Evolutionary conservation across 2,797 vertebrate genomes (phyloP).

Genomic region (Antennarius maculatus): DNA sequence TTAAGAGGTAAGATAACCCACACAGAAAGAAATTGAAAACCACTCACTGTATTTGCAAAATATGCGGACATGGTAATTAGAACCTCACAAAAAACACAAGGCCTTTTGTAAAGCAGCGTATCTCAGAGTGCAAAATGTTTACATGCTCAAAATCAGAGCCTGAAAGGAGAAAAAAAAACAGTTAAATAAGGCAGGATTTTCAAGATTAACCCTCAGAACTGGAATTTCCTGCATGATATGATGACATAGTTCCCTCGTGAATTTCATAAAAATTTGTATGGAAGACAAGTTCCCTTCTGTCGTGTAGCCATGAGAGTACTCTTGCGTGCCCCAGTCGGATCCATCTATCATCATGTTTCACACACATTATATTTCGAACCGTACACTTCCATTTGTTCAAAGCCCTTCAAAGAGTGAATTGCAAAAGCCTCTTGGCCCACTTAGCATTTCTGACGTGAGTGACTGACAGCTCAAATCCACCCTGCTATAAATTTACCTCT

Average conservation of each 20-base stretch:
- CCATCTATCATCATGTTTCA: slow-evolving; percentile 53
- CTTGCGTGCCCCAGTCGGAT: slow-evolving; percentile 1
- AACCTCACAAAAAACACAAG: slow-evolving; percentile 18
- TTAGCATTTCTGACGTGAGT: too few relatives aligned
- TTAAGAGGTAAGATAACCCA: slow-evolving; percentile 82
- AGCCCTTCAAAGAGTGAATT: neutral
- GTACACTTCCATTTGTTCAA: slow-evolving; percentile 9
- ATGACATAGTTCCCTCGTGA: slow-evolving; percentile 10
- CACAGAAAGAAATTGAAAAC: slow-evolving; percentile 18
- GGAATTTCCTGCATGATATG: slow-evolving; percentile 17
- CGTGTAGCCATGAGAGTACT: slow-evolving; percentile 9
- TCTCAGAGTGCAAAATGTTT: slow-evolving; percentile 10
- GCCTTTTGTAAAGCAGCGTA: slow-evolving; percentile 14
- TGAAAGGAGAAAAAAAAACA: neutral
- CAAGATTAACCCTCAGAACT: slow-evolving; percentile 19
- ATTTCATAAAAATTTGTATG: neutral
- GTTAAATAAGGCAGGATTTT: slow-evolving; percentile 8
- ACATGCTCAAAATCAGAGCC: slow-evolving; percentile 4
- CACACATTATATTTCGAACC: slow-evolving; percentile 43
- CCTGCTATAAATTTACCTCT: slow-evolving; percentile 7
- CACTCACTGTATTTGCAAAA: slow-evolving; percentile 39
- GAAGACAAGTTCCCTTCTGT: slow-evolving; percentile 28
- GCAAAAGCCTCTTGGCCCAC: neutral
- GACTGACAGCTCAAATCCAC: neutral
- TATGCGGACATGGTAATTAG: slow-evolving; percentile 52